Base-by-base conservation (phyloP, 2,888 invertebrate species). In the Nomada fabriciana region DNA sequence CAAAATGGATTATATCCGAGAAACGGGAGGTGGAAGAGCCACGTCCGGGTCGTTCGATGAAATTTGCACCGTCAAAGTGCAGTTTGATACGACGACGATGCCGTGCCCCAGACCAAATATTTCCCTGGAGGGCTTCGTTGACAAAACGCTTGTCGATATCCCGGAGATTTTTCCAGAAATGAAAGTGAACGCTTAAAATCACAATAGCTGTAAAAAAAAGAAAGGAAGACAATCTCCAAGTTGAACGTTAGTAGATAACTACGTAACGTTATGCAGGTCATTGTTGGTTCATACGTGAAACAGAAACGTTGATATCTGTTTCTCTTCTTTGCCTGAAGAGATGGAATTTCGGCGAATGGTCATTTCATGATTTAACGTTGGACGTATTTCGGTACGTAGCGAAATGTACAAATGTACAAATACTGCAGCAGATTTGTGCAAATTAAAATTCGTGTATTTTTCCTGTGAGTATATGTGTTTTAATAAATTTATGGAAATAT, bases 1-100 rank as follows among this genome's bases (percentile, higher is more conserved):
- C 70, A 76, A 78, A 85, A 78, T 73, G 82, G 79, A 86, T 86
- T 85, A 87, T 76, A 85, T 74, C 43, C 70, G 71, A 68, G 71
- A 50, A 82, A 59, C 42, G 68, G 63, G 10, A 18, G 15, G 52
- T 47, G 65, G 47, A 18, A 43, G 73, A 73, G 61, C 61, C 50
- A 69, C 25, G 72, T 77, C 60, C 60, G 20, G 63, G 43, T 18
- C n/a, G 68, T 59, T 61, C 50, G 63, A 71, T 82, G 67, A 82
- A 83, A 83, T 82, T 83, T 82, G 43, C 63, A 53, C 61, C 55
- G 61, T 63, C 43, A 20, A 82, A 73, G 60, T 69, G 69, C 55
- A 70, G 69, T 20, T 43, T 60, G 47, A 60, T 55, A 68, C 36
- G 15, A 55, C 57, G 18, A 25, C 18, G 57, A 50, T 64, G 47